A percentile compares a stretch with the other conserved stretches of the same genome.
Conservation (phyloP, 2,888 invertebrate genomes). For the Emmelina monodactyla region DNA sequence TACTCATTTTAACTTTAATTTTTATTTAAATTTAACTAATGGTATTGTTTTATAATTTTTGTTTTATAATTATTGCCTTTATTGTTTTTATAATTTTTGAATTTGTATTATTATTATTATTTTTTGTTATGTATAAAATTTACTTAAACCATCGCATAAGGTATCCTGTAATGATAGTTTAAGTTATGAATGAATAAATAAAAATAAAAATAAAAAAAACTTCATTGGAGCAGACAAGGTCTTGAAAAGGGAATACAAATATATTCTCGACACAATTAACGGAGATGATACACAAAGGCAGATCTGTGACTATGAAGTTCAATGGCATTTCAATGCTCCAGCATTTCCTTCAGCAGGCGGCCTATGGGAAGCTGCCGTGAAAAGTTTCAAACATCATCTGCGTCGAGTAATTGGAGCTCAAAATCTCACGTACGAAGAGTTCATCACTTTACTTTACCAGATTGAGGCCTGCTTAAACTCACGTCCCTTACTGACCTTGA, state of each 20-base stretch:
- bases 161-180: too few species aligned
- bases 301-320: neutral
- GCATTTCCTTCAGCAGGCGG: neutral
- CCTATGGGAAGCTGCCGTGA: slow-evolving; percentile 1
- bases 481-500: neutral
- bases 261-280: neutral
- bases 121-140: too few species aligned
- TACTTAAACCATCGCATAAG: too few species aligned
- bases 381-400: neutral
- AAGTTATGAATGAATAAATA: too few species aligned
- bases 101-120: too few species aligned
- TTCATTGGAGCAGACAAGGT: neutral
- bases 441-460: neutral
- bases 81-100: too few species aligned
- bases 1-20: too few species aligned
- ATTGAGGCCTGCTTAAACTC: slow-evolving; percentile 1
- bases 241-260: neutral
- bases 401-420: neutral
- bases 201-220: too few species aligned
- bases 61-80: too few species aligned
- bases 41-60: too few species aligned
- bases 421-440: slow-evolving; percentile 1
- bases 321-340: neutral
- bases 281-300: neutral
- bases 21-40: too few species aligned